phyloP scores from a whole-genome alignment of 2,797 vertebrate genomes.

The Gorsachius magnificus region DNA sequence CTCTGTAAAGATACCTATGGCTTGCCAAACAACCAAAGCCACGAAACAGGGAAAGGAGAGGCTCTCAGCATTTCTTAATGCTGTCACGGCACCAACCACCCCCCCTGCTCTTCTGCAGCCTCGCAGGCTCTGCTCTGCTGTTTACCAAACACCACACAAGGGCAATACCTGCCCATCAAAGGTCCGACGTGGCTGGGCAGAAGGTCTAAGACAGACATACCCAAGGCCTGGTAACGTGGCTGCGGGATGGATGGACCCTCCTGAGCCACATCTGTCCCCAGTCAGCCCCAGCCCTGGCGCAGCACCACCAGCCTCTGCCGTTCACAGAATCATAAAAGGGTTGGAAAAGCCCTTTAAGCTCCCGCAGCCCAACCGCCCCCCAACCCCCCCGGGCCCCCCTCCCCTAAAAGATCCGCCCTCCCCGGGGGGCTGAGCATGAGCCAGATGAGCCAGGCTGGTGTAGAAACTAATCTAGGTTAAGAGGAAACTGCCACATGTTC shows the following conservation, averaged over 20 bases:
- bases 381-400: neutral
- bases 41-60: neutral
- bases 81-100: neutral
- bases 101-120: neutral
- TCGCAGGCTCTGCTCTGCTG: neutral
- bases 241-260: neutral
- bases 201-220: neutral
- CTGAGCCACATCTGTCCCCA: neutral
- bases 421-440: neutral
- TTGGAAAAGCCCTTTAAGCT: too few relatives aligned
- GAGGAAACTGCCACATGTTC: neutral
- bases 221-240: accelerated
- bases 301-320: neutral
- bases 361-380: too few relatives aligned
- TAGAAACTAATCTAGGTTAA: neutral
- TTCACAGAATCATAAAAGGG: too few relatives aligned
- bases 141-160: neutral
- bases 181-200: accelerated
- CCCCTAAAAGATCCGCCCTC: neutral
- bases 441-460: neutral
- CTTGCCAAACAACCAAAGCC: neutral
- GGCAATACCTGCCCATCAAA: neutral
- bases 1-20: neutral
- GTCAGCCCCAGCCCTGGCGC: neutral
- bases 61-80: accelerated